Base-by-base conservation (phyloP, 2,888 invertebrate genomes). In the Oasisia sp. region DNA sequence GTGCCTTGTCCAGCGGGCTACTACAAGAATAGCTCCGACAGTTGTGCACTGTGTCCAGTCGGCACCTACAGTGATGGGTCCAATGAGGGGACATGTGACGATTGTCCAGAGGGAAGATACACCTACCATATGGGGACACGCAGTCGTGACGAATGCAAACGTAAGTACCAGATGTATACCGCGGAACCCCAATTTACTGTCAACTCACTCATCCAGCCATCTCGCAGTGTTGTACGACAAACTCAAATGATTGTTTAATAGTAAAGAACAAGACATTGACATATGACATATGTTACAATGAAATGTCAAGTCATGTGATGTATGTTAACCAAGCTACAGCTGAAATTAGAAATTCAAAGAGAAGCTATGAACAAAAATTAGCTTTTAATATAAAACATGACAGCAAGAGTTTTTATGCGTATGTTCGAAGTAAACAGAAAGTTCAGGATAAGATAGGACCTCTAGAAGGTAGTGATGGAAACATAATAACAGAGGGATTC, bases 31-130 rank as follows among this genome's bases (percentile, higher is more conserved):
- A 98, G 98, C 94, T 97, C 97, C 74, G n/a, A 19, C 19, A 92
- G 92, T 92, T 99, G 99, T 96, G 98, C 98, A 0, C 97, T 98
- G 96, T 99, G 99, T 95, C 98, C 98, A 0, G 97, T 98, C 94
- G 99, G 99, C 32, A 98, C 97, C 95, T 99, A 98, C 96, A 99
- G 99, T 96, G 98, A 98, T 95, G 97, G 98, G 95, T 98, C 98
- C 93, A 97, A 99, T 89, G 99, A 99, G 97, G 98, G 98, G 4
- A 97, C 98, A 0, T 99, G 99, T 96, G 97, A 98, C 90, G 97
- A 98, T 94, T 99, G 99, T 96, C 98, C 99, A 0, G 97, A 97
- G 94, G 99, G 98, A 94, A 99, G 98, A 0, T 99, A 98, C 95
- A 99, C 99, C 0, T 97, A 98, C 93, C 56, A 44, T 11, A 44